Evolutionary conservation across 2,797 vertebrate species (phyloP), one percentile per base, ranked within the genome.

Genomic region (Adelosebastes latens): DNA sequence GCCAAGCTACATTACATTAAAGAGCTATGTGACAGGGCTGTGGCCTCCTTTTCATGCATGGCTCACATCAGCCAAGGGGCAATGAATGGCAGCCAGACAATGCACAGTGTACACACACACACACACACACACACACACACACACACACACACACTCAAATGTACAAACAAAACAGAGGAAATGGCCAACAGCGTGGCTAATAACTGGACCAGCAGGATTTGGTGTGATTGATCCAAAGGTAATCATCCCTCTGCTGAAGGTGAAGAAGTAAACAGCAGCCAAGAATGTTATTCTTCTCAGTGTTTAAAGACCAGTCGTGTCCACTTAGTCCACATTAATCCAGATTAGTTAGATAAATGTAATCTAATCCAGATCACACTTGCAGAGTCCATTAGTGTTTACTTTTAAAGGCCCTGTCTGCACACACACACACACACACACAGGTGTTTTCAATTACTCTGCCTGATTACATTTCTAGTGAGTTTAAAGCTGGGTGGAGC

Each of bases 21-120:
- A 81, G 42, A 52, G 76, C 65, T 80, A 42, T 71, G 79, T 52
- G 75, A 83, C 60, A 52, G 55, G 61, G 63, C 27, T 63, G 20
- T 72, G 71, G 67, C 72, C 72, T 69, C 67, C 39, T 73, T 81
- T 87, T 84, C 63, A 77, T 56, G 66, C 68, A 80, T 46, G 70
- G 64, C 67, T 82, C 81, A 64, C 63, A 79, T 82, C 58, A 80
- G 75, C 69, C 78, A 64, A 42, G 72, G 65, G 69, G 69, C 74
- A 77, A 82, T 71, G 75, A 83, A 79, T 18, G 55, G 59, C 78
- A 84, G 78, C 80, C 72, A 66, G 52, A 72, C 71, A 61, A 65
- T 62, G 36, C 58, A 67, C 36, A 66, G 10, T 31, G 24, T 6
- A 27, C 49, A 52, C 27, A 32, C 24, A 42, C 66, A 72, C 34